Conservation (phyloP, 2,888 invertebrate species). For the Pediacus dermestoides region DNA sequence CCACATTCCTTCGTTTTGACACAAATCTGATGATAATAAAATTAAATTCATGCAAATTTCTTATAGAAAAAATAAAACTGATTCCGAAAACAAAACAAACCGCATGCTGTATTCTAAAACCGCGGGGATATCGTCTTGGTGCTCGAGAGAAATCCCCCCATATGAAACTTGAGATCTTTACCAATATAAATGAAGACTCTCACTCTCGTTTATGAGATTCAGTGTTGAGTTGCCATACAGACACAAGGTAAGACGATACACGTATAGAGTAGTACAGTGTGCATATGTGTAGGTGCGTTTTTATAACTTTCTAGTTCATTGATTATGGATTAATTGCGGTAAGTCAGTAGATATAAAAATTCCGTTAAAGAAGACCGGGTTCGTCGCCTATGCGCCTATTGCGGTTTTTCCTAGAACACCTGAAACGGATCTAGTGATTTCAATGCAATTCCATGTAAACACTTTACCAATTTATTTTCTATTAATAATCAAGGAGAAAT, state of each 20-base stretch:
- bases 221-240: constrained; percentile 30
- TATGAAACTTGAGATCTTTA: constrained; percentile 20
- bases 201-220: constrained; percentile 32
- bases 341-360: too few relatives aligned
- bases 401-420: constrained; percentile 2
- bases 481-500: too few relatives aligned
- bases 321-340: constrained; percentile 26
- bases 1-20: too few relatives aligned
- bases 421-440: too few relatives aligned
- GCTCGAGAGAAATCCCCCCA: constrained; percentile 22
- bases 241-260: constrained; percentile 29
- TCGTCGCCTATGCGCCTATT: constrained; percentile 11
- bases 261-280: constrained; percentile 22
- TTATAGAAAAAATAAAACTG: too few relatives aligned
- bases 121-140: constrained; percentile 10
- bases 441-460: too few relatives aligned
- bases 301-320: constrained; percentile 27
- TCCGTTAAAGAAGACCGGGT: too few relatives aligned
- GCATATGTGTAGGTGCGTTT: constrained; percentile 31
- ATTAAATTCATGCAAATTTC: too few relatives aligned
- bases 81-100: background rate
- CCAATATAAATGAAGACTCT: constrained; percentile 31
- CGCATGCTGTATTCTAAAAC: constrained; percentile 2
- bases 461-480: too few relatives aligned
- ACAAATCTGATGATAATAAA: too few relatives aligned